These are phyloP conservation scores for Hydraecia micacea DNA, from an alignment of 2,888 invertebrate species.

Conservation along the genomic window DNA sequence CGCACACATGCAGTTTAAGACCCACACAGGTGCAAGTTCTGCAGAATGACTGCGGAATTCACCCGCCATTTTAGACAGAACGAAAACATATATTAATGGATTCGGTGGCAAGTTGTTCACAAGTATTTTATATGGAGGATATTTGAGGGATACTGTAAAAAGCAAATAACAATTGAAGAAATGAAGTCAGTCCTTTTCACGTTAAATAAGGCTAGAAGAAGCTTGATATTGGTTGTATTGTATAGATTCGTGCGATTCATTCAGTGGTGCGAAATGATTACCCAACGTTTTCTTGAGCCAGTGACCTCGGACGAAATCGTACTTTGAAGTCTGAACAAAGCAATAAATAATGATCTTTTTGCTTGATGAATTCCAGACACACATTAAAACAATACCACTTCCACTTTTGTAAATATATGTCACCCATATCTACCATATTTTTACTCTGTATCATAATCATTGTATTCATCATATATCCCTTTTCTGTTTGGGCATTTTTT, in stretches of 20 bases:
- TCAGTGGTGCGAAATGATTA: constrained; percentile 80
- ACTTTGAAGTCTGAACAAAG: constrained; percentile 84
- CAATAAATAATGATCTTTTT: constrained; percentile 68
- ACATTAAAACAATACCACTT: constrained; percentile 65
- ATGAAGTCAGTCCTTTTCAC: neutral
- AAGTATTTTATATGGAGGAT: neutral
- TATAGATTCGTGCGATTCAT: constrained; percentile 71
- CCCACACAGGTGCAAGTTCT: constrained; percentile 69
- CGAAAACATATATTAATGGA: constrained; percentile 17
- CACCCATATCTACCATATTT: constrained; percentile 56
- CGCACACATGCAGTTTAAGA: constrained; percentile 72
- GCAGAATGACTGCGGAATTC: constrained; percentile 74
- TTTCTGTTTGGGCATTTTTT: neutral
- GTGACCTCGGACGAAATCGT: constrained; percentile 85
- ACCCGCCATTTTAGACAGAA: constrained; percentile 77
- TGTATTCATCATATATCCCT: constrained; percentile 6
- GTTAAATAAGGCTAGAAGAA: constrained; percentile 32
- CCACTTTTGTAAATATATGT: constrained; percentile 59
- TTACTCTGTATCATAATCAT: constrained; percentile 43
- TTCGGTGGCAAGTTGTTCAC: neutral
- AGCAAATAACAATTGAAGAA: neutral
- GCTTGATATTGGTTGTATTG: constrained; percentile 57
- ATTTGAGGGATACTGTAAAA: neutral
- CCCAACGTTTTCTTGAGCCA: constrained; percentile 83
- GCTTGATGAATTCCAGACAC: constrained; percentile 72